These are phyloP conservation scores for Propithecus coquereli DNA, from an alignment of 2,113 vertebrate genomes.

Conservation along the genomic window DNA sequence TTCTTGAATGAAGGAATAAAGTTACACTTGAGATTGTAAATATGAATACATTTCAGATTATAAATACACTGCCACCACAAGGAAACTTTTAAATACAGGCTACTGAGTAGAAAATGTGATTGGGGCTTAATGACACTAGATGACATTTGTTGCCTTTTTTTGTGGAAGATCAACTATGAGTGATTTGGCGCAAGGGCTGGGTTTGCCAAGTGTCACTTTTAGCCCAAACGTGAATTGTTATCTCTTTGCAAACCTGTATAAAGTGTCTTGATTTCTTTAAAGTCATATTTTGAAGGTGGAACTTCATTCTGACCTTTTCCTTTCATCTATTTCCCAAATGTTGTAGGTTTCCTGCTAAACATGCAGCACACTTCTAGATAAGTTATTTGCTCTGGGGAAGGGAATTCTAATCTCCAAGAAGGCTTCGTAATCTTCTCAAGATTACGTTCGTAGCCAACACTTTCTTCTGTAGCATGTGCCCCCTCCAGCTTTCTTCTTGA, in stretches of 20 bases:
- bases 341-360: neutral
- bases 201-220: constrained; percentile 46
- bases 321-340: neutral
- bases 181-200: neutral
- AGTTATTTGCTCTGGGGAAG: neutral
- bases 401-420: neutral
- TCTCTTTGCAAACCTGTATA: neutral
- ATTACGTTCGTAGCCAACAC: neutral
- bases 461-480: neutral
- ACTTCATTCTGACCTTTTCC: neutral
- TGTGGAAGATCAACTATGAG: neutral
- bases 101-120: neutral
- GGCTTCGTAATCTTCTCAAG: neutral
- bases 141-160: constrained; percentile 60
- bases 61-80: neutral
- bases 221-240: neutral
- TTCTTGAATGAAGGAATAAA: neutral
- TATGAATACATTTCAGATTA: neutral
- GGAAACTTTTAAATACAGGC: neutral
- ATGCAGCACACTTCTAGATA: neutral
- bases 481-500: neutral
- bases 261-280: neutral
- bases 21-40: neutral
- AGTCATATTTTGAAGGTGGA: neutral
- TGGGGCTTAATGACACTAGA: neutral